Conservation (phyloP, 2,888 invertebrate genomes). For the Zelleria hepariella region DNA sequence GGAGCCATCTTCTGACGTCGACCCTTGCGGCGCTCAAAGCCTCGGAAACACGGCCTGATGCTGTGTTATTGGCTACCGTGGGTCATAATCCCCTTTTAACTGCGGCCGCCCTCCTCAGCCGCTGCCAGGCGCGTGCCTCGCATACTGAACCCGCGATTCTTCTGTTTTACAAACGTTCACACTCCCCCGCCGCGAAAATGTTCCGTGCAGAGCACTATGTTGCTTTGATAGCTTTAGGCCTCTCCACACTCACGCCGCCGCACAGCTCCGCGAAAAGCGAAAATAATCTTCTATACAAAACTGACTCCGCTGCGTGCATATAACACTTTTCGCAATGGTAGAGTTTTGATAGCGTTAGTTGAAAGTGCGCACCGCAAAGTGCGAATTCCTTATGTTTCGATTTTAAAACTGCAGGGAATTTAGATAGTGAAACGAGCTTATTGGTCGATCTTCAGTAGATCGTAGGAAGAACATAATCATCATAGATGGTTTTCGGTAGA, state of each 20-base stretch:
- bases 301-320: too few relatives aligned
- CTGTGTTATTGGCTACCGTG: conserved; percentile 58
- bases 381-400: neutral
- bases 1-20: neutral
- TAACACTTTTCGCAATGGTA: too few relatives aligned
- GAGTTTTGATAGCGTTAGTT: neutral
- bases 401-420: too few relatives aligned
- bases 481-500: too few relatives aligned
- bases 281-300: too few relatives aligned
- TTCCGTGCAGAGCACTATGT: neutral
- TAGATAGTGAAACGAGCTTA: too few relatives aligned
- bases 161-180: conserved; percentile 49
- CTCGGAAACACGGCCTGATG: conserved; percentile 14
- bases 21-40: neutral
- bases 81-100: conserved; percentile 68
- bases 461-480: too few relatives aligned
- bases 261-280: too few relatives aligned
- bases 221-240: neutral
- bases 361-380: neutral
- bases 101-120: conserved; percentile 27
- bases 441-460: too few relatives aligned
- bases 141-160: conserved; percentile 42
- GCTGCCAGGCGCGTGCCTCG: conserved; percentile 49
- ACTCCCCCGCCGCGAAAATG: conserved; percentile 26
- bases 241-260: too few relatives aligned